Evolutionary conservation across 1,140 invertebrate genomes (phyloP).

Genomic region (Coelopa frigida): DNA sequence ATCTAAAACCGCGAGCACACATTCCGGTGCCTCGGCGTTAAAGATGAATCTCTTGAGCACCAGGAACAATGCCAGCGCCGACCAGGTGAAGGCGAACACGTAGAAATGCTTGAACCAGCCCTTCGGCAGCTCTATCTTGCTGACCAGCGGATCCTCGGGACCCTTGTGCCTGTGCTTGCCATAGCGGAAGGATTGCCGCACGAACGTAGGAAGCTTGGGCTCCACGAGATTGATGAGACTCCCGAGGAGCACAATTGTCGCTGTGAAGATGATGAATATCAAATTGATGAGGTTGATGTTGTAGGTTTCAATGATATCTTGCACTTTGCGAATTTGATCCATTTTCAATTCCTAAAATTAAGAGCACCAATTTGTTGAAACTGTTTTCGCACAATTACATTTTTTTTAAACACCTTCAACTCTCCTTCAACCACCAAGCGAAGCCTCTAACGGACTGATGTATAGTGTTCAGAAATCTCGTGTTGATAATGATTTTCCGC

Average conservation of each 20-base stretch:
- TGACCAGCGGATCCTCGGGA: constrained; percentile 46
- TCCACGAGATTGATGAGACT: constrained; percentile 56
- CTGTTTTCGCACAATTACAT: too few relatives aligned
- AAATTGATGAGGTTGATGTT: constrained; percentile 51
- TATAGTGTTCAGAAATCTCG: too few relatives aligned
- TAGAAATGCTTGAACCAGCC: constrained; percentile 71
- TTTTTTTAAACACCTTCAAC: too few relatives aligned
- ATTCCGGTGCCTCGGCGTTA: constrained; percentile 43
- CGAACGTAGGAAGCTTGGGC: constrained; percentile 53
- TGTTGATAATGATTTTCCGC: too few relatives aligned
- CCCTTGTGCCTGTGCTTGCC: constrained; percentile 59
- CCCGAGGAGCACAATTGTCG: constrained; percentile 49
- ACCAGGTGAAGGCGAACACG: constrained; percentile 53
- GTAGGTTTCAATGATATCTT: too few relatives aligned
- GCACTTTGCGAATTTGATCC: too few relatives aligned
- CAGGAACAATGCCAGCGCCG: constrained; percentile 46
- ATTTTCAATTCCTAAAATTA: too few relatives aligned
- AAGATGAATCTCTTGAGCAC: constrained; percentile 48
- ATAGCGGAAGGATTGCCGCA: constrained; percentile 57
- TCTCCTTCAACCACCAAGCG: too few relatives aligned
- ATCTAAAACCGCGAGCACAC: constrained; percentile 47
- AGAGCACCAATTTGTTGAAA: too few relatives aligned
- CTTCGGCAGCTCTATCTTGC: constrained; percentile 60
- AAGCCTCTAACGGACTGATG: too few relatives aligned
- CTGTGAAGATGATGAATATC: constrained; percentile 49